Percentiles rank a stretch among this genome's conserved stretches.
phyloP scores from a whole-genome alignment of 2,113 vertebrate species.

The Zosterops japonicus region DNA sequence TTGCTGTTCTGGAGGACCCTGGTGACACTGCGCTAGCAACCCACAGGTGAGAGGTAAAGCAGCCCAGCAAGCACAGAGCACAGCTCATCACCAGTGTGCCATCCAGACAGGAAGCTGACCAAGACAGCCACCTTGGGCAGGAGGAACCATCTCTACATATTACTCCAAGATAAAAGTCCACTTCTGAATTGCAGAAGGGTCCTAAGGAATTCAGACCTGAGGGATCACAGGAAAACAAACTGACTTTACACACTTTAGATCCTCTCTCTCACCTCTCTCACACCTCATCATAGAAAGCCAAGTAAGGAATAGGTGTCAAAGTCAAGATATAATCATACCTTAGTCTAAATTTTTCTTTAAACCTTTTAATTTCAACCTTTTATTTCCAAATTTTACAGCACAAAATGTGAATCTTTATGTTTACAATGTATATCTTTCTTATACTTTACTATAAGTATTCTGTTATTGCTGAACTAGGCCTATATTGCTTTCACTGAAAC shows the following conservation, averaged over 20 bases:
- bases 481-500: not conserved
- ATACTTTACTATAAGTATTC: not conserved
- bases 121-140: not conserved
- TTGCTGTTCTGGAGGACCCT: not conserved
- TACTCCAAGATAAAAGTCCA: not conserved
- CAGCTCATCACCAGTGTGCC: not conserved
- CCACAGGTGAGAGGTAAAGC: not conserved
- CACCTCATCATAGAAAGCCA: not conserved
- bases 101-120: not conserved
- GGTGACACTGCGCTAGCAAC: rapidly evolving
- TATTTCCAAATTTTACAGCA: not conserved
- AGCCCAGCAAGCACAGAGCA: not conserved
- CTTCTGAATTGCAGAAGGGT: not conserved
- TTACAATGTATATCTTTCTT: not conserved
- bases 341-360: not conserved
- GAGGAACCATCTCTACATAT: not conserved
- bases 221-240: not conserved
- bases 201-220: not conserved
- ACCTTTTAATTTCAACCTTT: not conserved
- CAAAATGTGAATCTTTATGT: not conserved
- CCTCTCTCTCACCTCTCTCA: not conserved
- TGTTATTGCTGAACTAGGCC: not conserved
- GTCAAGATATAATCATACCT: not conserved
- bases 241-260: not conserved
- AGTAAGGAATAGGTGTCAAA: not conserved